Base-by-base conservation (phyloP, 1,140 invertebrate species). In the Micrasema minimum region DNA sequence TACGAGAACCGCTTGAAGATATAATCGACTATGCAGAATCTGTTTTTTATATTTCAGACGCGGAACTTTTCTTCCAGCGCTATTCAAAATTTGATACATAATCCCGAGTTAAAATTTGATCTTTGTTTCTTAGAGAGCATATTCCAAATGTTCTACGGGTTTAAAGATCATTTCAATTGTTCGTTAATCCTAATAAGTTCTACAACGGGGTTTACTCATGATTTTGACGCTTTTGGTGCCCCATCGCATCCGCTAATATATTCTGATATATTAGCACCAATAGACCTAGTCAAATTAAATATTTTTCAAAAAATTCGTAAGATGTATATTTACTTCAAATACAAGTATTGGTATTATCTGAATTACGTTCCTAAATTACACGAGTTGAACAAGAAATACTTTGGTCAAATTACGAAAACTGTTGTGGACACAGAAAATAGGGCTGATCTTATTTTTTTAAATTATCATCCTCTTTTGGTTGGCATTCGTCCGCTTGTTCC, bases 371-470 rank as follows among this genome's bases (percentile, higher is more conserved):
- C 75, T 9, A 22, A 68, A 23, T 71, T 74, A 16, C 73, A 78
- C 65, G 45, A 26, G 23, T 38, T 77, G 37, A 51, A 77, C 1
- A 77, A 74, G 48, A 74, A 75, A 37, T 64, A 77, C 53, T 80
- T 79, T 69, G 79, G 79, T 12, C n/a, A 71, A 20, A 68, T 77
- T 69, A 31, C 67, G 6, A 77, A 75, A 38, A 65, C 72, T 9
- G 26, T 77, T 0, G 16, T 66, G 2, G 71, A 78, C 20, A 51
- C 79, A 57, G 14, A 88, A n/a, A 77, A 80, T 38, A 85, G 86
- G 76, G 77, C 85, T 1, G 83, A 83, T 65, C 76, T 90, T 77
- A 48, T 88, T 12, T 83, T 90, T 66, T 65, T 84, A 2, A 86
- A 85, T 75, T 77, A 76, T 9, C 81, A 87, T 80, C 81, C 82